Base-by-base conservation (phyloP, 2,888 invertebrate species). In the Drosophila neoperkinsi region DNA sequence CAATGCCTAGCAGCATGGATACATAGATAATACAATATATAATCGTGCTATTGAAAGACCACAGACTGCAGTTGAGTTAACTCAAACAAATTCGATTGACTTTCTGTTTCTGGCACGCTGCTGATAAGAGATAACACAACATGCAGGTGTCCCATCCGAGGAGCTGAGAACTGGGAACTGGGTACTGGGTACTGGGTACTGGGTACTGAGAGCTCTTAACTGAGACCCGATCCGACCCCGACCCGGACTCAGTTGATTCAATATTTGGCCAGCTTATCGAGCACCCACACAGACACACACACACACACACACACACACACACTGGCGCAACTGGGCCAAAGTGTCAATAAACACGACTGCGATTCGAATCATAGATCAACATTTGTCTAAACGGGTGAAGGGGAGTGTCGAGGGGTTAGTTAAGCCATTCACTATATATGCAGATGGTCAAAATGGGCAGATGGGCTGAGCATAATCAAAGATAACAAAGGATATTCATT, bases 191-290 rank as follows among this genome's bases (percentile, higher is more conserved):
- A 21, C 33, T 33, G 41, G 46, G 56, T 10, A 46, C 43, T 38
- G 38, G 56, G 77, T 60, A 38, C 60, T 49, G 52, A 46, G 46
- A 25, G 46, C 46, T 46, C 16, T 25, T 16, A 63, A 9, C 43
- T 30, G n/a, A 46, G 46, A 49, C 13, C 25, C 25, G 75, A 61
- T 43, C 52, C 61, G 76, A 51, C 46, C 55, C 66, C 49, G 62
- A 33, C 28, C 51, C 50, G 46, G 46, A 33, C 55, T 77, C 71
- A 69, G 80, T 80, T 82, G 71, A 52, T 57, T 80, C 76, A 88
- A 84, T 88, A 84, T 88, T 84, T 85, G 71, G 66, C 34, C 66
- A 64, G 73, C 88, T 84, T 84, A 84, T 84, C 84, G 81, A 76
- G 74, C 82, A 78, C 88, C 78, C 82, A 82, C 88, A 50, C 57